Base-by-base conservation (phyloP, 2,797 vertebrate species). In the Coluber constrictor region DNA sequence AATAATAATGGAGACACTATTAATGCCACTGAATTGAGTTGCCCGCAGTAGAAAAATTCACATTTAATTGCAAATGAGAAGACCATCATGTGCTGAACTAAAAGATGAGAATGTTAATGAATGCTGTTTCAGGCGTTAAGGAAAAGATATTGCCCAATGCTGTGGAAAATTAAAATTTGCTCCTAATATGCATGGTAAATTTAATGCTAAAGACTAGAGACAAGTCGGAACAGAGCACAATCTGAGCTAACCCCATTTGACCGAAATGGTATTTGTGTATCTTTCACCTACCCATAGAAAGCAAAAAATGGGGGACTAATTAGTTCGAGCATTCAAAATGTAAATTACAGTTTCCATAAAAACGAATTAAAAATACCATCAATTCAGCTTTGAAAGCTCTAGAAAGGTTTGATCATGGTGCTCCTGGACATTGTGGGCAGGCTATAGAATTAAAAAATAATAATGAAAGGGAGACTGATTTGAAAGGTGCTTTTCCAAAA, bases 141-240 rank as follows among this genome's bases (percentile, higher is more conserved):
- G 92, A 95, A 94, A 96, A 95, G 86, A 94, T 96, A 96, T 95
- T 97, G 96, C 94, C 97, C 97, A 97, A 93, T 95, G 96, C 96
- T 94, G 96, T 97, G 97, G 97, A 96, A 97, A 97, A 96, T 97
- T 96, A 96, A 96, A 97, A 97, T 96, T 95, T 95, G 95, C 95
- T 96, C 95, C 94, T 97, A 95, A 96, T 95, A 93, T 27, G 93
- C 96, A 95, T 93, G 94, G 95, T 95, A 95, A 96, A 97, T 96
- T 96, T 96, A 96, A 96, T 96, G 93, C 94, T 97, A 96, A 97
- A 96, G 94, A 95, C 94, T 93, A 94, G 93, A 95, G 95, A 96
- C 94, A 96, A 96, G 96, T 95, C 90, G 90, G 94, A 94, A 92
- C 47, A 74, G 89, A 95, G 32, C 91, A 95, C 95, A 95, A 96